Evolutionary conservation across 2,888 invertebrate species (phyloP).

Genomic region (Azorinus chamasolen): DNA sequence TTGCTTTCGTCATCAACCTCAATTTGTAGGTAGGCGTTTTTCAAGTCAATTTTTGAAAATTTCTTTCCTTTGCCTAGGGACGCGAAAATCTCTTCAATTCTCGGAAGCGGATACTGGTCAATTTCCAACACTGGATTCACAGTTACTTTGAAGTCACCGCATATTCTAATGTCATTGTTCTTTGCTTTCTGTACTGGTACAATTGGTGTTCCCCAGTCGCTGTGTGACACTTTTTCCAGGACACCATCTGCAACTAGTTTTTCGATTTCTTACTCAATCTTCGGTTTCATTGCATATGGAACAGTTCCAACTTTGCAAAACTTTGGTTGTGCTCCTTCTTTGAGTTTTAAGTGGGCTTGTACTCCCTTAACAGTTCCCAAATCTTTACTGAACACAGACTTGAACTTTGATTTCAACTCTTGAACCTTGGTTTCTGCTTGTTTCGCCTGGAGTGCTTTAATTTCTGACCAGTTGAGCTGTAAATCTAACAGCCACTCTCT

Average conservation of each 20-base stretch:
- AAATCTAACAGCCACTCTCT: conserved; percentile 49
- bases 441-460: conserved; percentile 25
- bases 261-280: conserved; percentile 59
- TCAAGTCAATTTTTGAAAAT: conserved; percentile 71
- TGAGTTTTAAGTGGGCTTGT: conserved; percentile 40
- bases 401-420: conserved; percentile 20
- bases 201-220: conserved; percentile 69
- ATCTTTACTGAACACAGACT: conserved; percentile 14
- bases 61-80: conserved; percentile 49
- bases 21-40: conserved; percentile 66
- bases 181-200: conserved; percentile 63
- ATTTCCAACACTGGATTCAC: conserved; percentile 72
- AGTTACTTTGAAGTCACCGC: conserved; percentile 74
- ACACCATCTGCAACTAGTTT: conserved; percentile 35
- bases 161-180: conserved; percentile 62
- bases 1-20: conserved; percentile 54
- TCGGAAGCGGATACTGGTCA: conserved; percentile 74
- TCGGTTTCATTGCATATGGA: conserved; percentile 51
- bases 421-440: conserved; percentile 5
- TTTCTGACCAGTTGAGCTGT: conserved; percentile 33
- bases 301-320: conserved; percentile 56
- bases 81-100: conserved; percentile 72
- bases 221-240: conserved; percentile 47
- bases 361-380: conserved; percentile 37
- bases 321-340: conserved; percentile 35